Base-by-base conservation (phyloP, 1,140 invertebrate species). In the Sitodiplosis mosellana region DNA sequence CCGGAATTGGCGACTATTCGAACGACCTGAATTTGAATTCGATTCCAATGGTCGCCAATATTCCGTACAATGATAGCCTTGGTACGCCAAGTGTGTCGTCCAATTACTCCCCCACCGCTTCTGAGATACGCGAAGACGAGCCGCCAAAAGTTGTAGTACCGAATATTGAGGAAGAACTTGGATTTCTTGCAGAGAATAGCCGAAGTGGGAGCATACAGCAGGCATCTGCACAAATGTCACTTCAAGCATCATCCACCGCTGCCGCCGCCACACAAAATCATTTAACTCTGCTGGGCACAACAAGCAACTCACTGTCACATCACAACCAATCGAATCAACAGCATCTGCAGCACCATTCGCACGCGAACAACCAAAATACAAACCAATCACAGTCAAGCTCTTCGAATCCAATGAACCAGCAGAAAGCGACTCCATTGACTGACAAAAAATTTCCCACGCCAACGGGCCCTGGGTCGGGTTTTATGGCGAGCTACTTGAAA, bases 401-500 rank as follows among this genome's bases (percentile, higher is more conserved):
- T 27, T 27, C 27, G 27, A 27, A 27, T 27, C 27, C 3, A 27
- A 27, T 27, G 27, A 5, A 3, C 4, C 27, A 27, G 10, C 27
- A 27, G 27, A 27, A 27, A 27, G 10, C 27, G 27, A 27, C 27
- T 5, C 27, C 27, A 27, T 27, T 27, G 27, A 27, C 27, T 27
- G 27, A 27, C 10, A 27, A 27, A 27, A 27, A 27, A 10, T 27
- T 27, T 27, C 27, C 68, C 60, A 76, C 71, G 61, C 76, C 73
- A 53, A 62, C 53, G 78, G 80, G 54, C 7, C 41, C 41, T 2
- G 41, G 41, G 6, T 74, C 77, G 22, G 80, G 81, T 49, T 86
- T 86, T 61, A 85, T 86, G 80, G 80, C 77, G 53, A 85, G 82
- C 63, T 87, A 84, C 67, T 67, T 85, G 37, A 86, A 84, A 59